Evolutionary conservation across 2,797 vertebrate genomes (phyloP).

Genomic region (Heteromormyrus szaboi): DNA sequence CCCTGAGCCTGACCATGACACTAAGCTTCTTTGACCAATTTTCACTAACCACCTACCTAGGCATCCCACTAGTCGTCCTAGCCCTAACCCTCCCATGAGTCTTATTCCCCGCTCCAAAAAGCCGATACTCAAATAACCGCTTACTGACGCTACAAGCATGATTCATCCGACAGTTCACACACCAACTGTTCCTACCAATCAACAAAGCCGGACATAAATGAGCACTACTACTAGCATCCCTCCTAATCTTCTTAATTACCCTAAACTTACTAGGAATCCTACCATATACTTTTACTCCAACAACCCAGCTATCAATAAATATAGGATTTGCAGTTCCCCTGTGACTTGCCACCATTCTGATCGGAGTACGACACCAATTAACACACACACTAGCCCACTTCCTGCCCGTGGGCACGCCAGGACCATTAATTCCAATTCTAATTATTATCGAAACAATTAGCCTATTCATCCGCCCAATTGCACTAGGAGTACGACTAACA

Average conservation of each 20-base stretch:
- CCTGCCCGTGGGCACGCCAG: not conserved
- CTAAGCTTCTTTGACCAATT: not conserved
- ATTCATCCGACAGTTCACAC: not conserved
- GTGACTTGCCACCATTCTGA: fast-evolving
- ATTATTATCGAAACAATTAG: not conserved
- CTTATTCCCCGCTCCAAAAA: fast-evolving
- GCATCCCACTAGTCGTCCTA: fast-evolving
- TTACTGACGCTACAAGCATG: not conserved
- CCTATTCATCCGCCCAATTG: not conserved
- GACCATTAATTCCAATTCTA: not conserved
- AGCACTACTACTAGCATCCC: not conserved
- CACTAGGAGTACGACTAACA: not conserved
- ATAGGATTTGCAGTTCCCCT: slow-evolving; percentile 27
- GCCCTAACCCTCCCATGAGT: not conserved
- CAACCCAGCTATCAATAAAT: not conserved
- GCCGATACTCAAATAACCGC: not conserved
- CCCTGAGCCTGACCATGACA: not conserved
- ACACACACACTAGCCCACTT: not conserved
- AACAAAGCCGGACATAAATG: not conserved
- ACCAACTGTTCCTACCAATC: not conserved
- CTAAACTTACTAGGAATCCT: not conserved
- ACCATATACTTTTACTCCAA: not conserved
- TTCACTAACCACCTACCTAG: not conserved
- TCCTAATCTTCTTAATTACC: fast-evolving
- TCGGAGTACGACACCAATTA: not conserved